These are phyloP conservation scores for Phycodurus eques DNA, from an alignment of 2,113 vertebrate species.

Conservation along the genomic window DNA sequence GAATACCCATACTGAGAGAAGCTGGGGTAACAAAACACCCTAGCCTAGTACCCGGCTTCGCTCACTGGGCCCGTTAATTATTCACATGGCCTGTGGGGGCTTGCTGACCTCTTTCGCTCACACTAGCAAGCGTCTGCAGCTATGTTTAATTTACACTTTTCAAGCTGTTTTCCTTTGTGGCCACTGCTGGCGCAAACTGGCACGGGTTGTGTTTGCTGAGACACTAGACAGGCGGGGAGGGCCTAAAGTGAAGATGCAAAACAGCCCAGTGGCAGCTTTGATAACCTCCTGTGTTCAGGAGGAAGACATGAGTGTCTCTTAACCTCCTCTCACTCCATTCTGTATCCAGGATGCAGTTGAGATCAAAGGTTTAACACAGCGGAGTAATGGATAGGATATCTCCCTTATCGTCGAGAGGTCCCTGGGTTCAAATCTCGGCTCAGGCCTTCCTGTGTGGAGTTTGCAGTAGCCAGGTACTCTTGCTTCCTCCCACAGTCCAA, in stretches of 20 bases:
- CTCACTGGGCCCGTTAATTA: slow-evolving; percentile 63
- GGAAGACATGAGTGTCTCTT: not conserved
- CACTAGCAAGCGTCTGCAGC: slow-evolving; percentile 39
- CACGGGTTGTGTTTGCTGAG: slow-evolving; percentile 36
- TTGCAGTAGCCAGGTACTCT: not conserved
- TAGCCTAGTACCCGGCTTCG: slow-evolving; percentile 43
- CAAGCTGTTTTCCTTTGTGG: slow-evolving; percentile 52
- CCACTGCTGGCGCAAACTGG: slow-evolving; percentile 38
- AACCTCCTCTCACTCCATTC: not conserved
- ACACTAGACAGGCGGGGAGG: slow-evolving; percentile 18
- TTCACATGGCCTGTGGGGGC: slow-evolving; percentile 57
- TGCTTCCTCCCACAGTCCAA: too few species aligned
- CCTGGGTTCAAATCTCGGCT: not conserved
- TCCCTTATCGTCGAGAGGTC: not conserved
- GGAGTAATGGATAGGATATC: not conserved
- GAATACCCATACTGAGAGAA: slow-evolving; percentile 55
- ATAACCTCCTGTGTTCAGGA: slow-evolving; percentile 13
- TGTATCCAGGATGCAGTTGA: not conserved
- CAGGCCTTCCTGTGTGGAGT: not conserved
- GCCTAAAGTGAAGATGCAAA: slow-evolving; percentile 24
- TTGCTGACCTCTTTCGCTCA: slow-evolving; percentile 30
- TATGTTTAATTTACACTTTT: slow-evolving; percentile 57
- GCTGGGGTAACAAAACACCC: slow-evolving; percentile 64
- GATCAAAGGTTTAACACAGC: not conserved
- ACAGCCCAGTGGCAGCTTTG: slow-evolving; percentile 42